Conservation (phyloP, 1,140 invertebrate species). For the Cydia amplana region DNA sequence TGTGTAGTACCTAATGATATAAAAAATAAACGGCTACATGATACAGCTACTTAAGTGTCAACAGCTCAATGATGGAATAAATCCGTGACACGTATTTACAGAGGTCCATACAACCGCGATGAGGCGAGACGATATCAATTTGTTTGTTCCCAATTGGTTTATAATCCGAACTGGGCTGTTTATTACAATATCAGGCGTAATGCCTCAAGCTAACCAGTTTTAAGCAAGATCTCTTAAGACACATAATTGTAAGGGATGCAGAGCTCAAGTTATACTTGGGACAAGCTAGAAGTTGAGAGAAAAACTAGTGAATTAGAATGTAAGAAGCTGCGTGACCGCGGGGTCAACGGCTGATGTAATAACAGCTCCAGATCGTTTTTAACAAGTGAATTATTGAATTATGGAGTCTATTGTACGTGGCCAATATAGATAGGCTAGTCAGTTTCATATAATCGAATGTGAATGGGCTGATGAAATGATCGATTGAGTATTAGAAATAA, state of each 20-base stretch:
- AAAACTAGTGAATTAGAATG: constrained; percentile 26
- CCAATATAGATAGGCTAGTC: background rate
- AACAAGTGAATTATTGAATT: constrained; percentile 32
- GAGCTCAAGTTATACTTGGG: background rate
- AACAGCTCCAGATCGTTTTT: constrained; percentile 30
- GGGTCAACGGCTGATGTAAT: constrained; percentile 47
- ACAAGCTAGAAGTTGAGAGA: background rate
- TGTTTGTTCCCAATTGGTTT: constrained; percentile 31
- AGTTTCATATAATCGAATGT: background rate
- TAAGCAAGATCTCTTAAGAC: constrained; percentile 41
- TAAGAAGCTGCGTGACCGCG: constrained; percentile 38
- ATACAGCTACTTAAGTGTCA: background rate
- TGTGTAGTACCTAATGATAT: background rate
- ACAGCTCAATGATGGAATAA: constrained; percentile 21
- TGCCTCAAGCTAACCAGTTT: background rate
- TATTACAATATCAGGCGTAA: background rate
- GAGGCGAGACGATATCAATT: constrained; percentile 27
- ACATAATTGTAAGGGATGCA: constrained; percentile 41
- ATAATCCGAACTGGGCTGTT: constrained; percentile 21
- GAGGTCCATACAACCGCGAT: constrained; percentile 1
- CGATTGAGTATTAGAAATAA: background rate
- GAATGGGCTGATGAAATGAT: background rate
- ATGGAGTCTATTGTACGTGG: constrained; percentile 9
- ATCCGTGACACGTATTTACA: background rate
- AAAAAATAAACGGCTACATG: constrained; percentile 2